Conservation (phyloP, 2,888 invertebrate genomes). For the Lordiphosa andalusiaca region DNA sequence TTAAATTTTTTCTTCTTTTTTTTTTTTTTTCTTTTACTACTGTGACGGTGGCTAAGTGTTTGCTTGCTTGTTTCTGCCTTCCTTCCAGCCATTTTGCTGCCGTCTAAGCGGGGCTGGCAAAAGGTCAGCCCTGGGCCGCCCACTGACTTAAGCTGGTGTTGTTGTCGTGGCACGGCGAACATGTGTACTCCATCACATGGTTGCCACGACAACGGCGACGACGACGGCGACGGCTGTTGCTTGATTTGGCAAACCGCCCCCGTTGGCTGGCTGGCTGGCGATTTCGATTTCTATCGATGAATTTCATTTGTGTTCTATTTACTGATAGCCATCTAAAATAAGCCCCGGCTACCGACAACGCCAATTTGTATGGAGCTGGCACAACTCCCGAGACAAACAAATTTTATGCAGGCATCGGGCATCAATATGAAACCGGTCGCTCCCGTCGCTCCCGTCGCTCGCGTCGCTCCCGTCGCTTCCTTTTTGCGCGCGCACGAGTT, state of each 20-base stretch:
- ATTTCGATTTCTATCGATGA: conserved; percentile 78
- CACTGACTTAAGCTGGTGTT: conserved; percentile 35
- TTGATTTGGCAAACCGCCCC: conserved; percentile 35
- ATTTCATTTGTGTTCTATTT: conserved; percentile 78
- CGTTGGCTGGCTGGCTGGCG: conserved; percentile 34
- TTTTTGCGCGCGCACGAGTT: conserved; percentile 70
- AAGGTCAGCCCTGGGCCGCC: conserved; percentile 49
- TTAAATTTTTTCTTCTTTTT: no score
- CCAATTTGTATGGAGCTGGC: conserved; percentile 61
- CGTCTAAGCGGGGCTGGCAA: conserved; percentile 35
- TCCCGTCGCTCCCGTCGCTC: conserved; percentile 13
- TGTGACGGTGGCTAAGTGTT: conserved; percentile 53
- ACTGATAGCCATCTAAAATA: conserved; percentile 78
- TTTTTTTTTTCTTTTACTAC: conserved; percentile 15
- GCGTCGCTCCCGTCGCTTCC: conserved; percentile 48
- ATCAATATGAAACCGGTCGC: conserved; percentile 59
- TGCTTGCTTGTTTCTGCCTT: conserved; percentile 58
- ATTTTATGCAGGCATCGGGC: conserved; percentile 68
- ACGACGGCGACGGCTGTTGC: conserved; percentile 17
- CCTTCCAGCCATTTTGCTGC: conserved; percentile 53
- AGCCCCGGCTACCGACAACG: conserved; percentile 61
- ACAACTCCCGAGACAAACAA: conserved; percentile 49
- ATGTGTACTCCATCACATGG: conserved; percentile 74
- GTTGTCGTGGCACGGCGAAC: conserved; percentile 63
- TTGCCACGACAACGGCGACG: conserved; percentile 50